Evolutionary conservation across 2,888 invertebrate species (phyloP), one percentile per base, ranked within the genome.

Genomic region (Chloroclystis v-ata): DNA sequence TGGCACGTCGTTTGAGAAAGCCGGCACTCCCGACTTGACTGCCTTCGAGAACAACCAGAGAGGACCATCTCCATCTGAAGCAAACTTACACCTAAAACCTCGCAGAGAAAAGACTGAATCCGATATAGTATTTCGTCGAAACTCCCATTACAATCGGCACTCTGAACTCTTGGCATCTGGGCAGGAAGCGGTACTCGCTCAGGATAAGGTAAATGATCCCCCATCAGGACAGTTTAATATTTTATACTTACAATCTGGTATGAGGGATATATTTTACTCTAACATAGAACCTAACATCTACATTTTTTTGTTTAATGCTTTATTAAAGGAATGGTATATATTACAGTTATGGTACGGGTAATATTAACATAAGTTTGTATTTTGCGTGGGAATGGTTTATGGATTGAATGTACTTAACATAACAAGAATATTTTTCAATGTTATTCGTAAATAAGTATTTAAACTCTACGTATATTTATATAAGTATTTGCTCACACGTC

Each of bases 61-160:
- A 25, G 52, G 57, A 50, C 58, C 69, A 53, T 57, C 64, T 45
- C 56, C 78, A 67, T 67, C 75, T 65, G 73, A 75, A 42, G 37
- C 69, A 4, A 69, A 56, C 62, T 79, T 54, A 24, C 82, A 91
- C 57, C 74, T 92, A 61, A 90, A 90, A 67, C 94, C 94, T 40
- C 90, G 95, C 68, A 90, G 95, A 67, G 95, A 96, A 90, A 95
- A 95, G 89, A 96, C 95, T 71, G 95, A 96, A 86, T 95, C 95
- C 52, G 94, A 95, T 79, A 95, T 95, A 74, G 92, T 94, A 65
- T 90, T 94, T 72, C 90, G 93, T 67, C 92, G 85, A 67, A 83
- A 80, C 71, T 85, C 85, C 29, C 80, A 82, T 63, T 82, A 78
- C 69, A 85, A 75, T 60, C 81, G 82, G 61, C 82, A 84, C 69